These are phyloP conservation scores for Exephanes ischioxanthus DNA, from an alignment of 2,888 invertebrate species.

Conservation along the genomic window DNA sequence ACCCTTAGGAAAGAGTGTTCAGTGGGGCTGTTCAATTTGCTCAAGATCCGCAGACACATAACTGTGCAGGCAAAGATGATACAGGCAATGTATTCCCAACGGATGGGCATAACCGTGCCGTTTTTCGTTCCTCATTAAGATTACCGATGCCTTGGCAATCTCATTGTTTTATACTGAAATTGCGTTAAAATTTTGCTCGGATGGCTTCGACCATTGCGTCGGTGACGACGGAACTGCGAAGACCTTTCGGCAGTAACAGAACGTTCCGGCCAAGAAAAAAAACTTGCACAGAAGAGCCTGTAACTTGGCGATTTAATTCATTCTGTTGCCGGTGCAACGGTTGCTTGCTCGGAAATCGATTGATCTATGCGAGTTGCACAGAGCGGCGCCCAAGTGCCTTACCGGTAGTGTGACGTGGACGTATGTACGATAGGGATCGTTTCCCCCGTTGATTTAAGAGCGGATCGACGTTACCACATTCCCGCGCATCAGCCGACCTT, in stretches of 20 bases:
- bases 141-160: background rate
- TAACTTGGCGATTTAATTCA: background rate
- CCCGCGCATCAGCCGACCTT: slow-evolving; percentile 9
- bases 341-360: background rate
- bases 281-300: background rate
- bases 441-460: slow-evolving; percentile 47
- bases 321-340: background rate
- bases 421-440: slow-evolving; percentile 12
- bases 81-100: no score
- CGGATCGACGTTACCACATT: slow-evolving; percentile 39
- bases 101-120: background rate
- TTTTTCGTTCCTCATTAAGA: background rate
- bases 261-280: background rate
- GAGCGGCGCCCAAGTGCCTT: background rate
- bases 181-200: no score
- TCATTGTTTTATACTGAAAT: background rate
- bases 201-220: background rate
- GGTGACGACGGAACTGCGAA: no score
- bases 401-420: background rate
- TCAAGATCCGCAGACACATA: background rate
- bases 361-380: slow-evolving; percentile 1
- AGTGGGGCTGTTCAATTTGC: background rate
- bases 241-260: background rate
- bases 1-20: background rate
- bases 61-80: background rate